phyloP scores from a whole-genome alignment of 37 sponge, comb jelly and placozoan species.

The Aplysina aerophoba region DNA sequence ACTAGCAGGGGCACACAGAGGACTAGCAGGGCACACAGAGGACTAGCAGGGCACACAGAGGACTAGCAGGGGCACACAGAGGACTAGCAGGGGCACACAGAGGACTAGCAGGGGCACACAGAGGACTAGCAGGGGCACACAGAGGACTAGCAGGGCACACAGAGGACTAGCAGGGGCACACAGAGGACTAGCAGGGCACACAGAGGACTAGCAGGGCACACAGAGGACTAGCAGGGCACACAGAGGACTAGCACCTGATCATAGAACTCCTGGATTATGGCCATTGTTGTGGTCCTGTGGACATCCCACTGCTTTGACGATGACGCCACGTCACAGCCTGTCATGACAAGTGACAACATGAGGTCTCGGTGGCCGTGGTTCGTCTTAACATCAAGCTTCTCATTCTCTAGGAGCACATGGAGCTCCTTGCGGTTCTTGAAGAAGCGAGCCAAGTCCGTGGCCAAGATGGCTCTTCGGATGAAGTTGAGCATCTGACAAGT shows the following conservation, averaged over 20 bases:
- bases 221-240: not conserved
- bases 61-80: too few relatives aligned
- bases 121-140: too few relatives aligned
- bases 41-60: too few relatives aligned
- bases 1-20: too few relatives aligned
- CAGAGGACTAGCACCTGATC: conserved; percentile 41
- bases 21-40: too few relatives aligned
- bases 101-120: too few relatives aligned
- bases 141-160: too few relatives aligned
- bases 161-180: too few relatives aligned
- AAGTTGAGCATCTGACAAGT: conserved; percentile 36
- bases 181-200: too few relatives aligned
- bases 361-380: conserved; percentile 45
- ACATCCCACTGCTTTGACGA: conserved; percentile 65
- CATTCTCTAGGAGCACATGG: conserved; percentile 6
- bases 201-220: too few relatives aligned
- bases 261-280: conserved; percentile 63
- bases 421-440: conserved; percentile 40
- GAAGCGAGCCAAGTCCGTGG: conserved; percentile 68
- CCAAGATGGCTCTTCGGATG: conserved; percentile 60
- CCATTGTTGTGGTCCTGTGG: conserved; percentile 33
- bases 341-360: conserved; percentile 57
- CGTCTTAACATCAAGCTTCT: conserved; percentile 26
- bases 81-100: too few relatives aligned
- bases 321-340: conserved; percentile 61